Percentiles rank a stretch among this genome's conserved stretches.
phyloP scores from a whole-genome alignment of 2,888 invertebrate genomes.

The Temnothorax unifasciatus region DNA sequence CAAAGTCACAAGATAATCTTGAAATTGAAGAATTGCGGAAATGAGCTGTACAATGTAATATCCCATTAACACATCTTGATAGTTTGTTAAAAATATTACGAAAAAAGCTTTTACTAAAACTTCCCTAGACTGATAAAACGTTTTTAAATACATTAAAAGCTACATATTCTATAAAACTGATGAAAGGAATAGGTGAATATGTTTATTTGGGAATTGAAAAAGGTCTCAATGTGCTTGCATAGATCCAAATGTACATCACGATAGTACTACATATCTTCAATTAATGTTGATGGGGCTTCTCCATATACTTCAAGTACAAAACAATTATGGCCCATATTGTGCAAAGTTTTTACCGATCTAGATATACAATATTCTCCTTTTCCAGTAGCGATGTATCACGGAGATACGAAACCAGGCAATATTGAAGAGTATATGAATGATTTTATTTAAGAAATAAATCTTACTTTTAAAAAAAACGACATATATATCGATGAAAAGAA shows the following conservation, averaged over 20 bases:
- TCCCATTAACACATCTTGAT: background rate
- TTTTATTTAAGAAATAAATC: background rate
- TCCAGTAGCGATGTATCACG: background rate
- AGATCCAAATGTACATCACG: background rate
- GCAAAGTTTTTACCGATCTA: background rate
- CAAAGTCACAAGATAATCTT: background rate
- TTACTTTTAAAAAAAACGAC: background rate
- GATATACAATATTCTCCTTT: background rate
- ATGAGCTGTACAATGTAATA: slow-evolving; percentile 15
- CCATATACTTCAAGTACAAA: background rate
- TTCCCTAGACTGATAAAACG: background rate
- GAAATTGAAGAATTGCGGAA: slow-evolving; percentile 14
- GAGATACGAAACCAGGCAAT: background rate
- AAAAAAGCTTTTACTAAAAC: slow-evolving; percentile 10
- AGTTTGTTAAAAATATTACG: background rate
- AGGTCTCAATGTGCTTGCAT: background rate
- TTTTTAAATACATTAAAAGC: background rate
- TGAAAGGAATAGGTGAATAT: slow-evolving; percentile 3
- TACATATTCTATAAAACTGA: background rate
- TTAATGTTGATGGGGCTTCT: slow-evolving; percentile 26
- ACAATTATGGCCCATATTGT: slow-evolving; percentile 40
- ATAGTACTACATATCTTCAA: background rate
- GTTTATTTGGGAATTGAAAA: slow-evolving; percentile 13
- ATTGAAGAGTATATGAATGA: background rate
- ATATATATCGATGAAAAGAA: background rate